These are phyloP conservation scores for Pomatorhinus ruficollis DNA, from an alignment of 2,113 vertebrate genomes.

Conservation along the genomic window DNA sequence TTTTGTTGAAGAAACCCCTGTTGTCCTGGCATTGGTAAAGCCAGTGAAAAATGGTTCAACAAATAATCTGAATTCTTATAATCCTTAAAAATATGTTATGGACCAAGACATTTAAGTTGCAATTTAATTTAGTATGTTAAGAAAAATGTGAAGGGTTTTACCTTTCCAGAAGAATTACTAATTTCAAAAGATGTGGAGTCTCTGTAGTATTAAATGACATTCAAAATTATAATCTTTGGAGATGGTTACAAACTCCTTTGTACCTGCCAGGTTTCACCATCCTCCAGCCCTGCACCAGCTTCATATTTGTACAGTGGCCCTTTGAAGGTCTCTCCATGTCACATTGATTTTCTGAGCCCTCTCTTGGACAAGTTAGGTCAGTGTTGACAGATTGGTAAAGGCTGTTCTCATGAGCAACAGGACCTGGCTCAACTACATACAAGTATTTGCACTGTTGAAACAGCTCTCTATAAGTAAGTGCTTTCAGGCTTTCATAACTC, in stretches of 20 bases:
- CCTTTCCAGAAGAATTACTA: neutral
- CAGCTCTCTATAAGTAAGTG: conserved; percentile 32
- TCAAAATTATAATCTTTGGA: neutral
- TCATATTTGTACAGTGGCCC: neutral
- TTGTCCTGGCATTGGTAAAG: neutral
- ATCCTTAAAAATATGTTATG: neutral
- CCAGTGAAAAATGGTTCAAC: neutral
- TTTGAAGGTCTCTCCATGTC: neutral
- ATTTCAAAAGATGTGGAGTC: neutral
- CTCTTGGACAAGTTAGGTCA: neutral
- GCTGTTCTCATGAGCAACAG: conserved; percentile 10
- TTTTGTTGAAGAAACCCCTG: neutral
- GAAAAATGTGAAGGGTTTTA: neutral
- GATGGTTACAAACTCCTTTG: neutral
- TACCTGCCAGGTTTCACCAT: neutral
- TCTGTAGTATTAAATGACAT: neutral
- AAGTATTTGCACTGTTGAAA: conserved; percentile 40
- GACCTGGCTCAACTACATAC: neutral
- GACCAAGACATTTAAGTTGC: neutral
- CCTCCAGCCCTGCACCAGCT: neutral
- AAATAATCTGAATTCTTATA: neutral
- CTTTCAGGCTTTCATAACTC: conserved; percentile 47
- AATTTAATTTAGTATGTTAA: neutral
- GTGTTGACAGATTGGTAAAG: conserved; percentile 20
- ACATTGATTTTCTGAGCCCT: conserved; percentile 5